Base-by-base conservation (phyloP, 2,888 invertebrate genomes). In the Eilema sororculum region DNA sequence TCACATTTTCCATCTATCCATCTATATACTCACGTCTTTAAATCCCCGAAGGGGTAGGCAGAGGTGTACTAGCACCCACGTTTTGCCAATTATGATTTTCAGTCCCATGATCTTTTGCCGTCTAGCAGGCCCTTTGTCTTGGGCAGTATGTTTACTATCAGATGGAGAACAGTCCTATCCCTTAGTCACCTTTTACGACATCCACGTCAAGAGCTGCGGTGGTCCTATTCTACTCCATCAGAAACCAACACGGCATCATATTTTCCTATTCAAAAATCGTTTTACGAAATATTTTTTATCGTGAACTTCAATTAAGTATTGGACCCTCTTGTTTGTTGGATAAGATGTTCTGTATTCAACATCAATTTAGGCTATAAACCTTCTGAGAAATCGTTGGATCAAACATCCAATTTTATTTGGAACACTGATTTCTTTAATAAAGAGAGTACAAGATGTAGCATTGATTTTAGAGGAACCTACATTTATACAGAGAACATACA, bases 251-350 rank as follows among this genome's bases (percentile, higher is more conserved):
- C n/a, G n/a, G n/a, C n/a, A n/a, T n/a, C n/a, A n/a, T n/a, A n/a
- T n/a, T 28, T 2, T 28, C 16, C 33, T 52, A 65, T 69, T 69
- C 46, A 69, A 13, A 58, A 59, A 57, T 59, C 68, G 46, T 59
- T 37, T 20, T 13, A 22, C 22, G 2, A 67, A 63, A 56, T 37
- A n/a, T 68, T 68, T 68, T 68, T 68, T 52, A 62, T 41, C 58
- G 13, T 52, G n/a, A 63, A 57, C n/a, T 68, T 62, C 57, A 62
- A 68, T 68, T 68, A 62, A 57, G 56, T n/a, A 62, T 57, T n/a
- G 33, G 61, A 12, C 62, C 8, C 62, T 25, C 28, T 56, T 67
- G 60, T 33, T 60, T 22, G 59, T 52, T 61, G 28, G 24, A 61
- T 61, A n/a, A 9, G 8, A n/a, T n/a, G 20, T 52, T 67, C 12